Evolutionary conservation across 2,113 vertebrate species (phyloP), one percentile per base, ranked within the genome.

Genomic region (Mormyrus lacerda): DNA sequence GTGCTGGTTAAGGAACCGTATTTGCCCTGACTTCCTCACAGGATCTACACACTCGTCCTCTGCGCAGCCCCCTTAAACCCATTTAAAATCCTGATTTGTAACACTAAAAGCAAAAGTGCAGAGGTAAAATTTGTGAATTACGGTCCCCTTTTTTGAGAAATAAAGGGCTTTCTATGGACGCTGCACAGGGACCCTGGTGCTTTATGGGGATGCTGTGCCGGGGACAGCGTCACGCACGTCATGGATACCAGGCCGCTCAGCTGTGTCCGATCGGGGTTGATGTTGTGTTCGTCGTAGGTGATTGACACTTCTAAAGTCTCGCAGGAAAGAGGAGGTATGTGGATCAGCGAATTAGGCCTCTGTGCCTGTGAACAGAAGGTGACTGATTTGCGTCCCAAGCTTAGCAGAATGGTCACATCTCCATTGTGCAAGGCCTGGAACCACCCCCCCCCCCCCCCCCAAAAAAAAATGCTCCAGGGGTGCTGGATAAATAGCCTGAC

Each of bases 261-360:
- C 24, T 53, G 45, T 55, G 53, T 55, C 53, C 4, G 3, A 31
- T 35, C 8, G 6, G 48, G 15, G 84, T 45, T 35, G 84, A 48
- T 50, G 84, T 17, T 4, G 4, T 50, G n/a, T 51, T 27, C 10
- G 50, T 73, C 69, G 35, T 53, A 42, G 17, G 79, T 89, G 88
- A 89, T 51, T 87, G 86, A 42, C 35, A 19, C 31, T 87, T 55
- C 85, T 55, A 87, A 39, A 87, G 17, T 87, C 48, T 76, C 85
- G 82, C 7, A 13, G 48, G 61, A 31, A 61, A 27, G 39, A 13
- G 35, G 44, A 4, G 13, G 31, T 39, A 9, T 65, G 9, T 65
- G 24, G 24, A n/a, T 65, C 15, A 10, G 58, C 2, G n/a, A 27
- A 9, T 65, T 10, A 65, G 58, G 58, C 58, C 58, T 65, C 58